Evolutionary conservation across 2,888 invertebrate species (phyloP).

Genomic region (Branchellion lobata): DNA sequence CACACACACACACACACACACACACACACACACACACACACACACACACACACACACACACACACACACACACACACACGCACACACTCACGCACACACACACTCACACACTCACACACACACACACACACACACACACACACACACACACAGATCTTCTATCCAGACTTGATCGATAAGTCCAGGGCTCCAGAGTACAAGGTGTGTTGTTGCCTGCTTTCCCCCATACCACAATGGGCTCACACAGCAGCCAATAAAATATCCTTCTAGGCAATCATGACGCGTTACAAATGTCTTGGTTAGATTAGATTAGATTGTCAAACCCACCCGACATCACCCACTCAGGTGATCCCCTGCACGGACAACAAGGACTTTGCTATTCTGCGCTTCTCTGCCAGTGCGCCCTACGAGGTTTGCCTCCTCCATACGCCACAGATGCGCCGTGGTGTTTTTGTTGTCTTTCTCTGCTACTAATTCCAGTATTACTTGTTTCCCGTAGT

Average conservation of each 20-base stretch:
- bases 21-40: constrained; percentile 50
- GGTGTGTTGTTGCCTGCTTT: constrained; percentile 69
- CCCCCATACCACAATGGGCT: no score
- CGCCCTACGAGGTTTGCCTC: constrained; percentile 81
- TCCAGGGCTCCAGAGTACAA: constrained; percentile 85
- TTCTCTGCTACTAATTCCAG: neutral
- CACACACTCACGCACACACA: no score
- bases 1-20: constrained; percentile 54
- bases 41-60: constrained; percentile 54
- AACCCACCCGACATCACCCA: no score
- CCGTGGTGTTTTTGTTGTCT: neutral
- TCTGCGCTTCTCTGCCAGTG: constrained; percentile 92
- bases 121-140: no score
- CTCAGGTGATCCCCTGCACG: constrained; percentile 79
- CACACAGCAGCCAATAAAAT: no score
- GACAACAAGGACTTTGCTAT: constrained; percentile 94
- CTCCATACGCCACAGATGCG: neutral
- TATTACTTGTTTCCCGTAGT: neutral
- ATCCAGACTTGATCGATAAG: constrained; percentile 96
- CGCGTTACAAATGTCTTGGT: no score
- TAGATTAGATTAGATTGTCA: no score
- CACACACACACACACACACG: constrained; percentile 52
- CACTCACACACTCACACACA: no score
- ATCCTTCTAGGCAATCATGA: no score
- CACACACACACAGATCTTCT: constrained; percentile 74